phyloP scores from a whole-genome alignment of 2,113 vertebrate genomes.

The Alectura lathami region DNA sequence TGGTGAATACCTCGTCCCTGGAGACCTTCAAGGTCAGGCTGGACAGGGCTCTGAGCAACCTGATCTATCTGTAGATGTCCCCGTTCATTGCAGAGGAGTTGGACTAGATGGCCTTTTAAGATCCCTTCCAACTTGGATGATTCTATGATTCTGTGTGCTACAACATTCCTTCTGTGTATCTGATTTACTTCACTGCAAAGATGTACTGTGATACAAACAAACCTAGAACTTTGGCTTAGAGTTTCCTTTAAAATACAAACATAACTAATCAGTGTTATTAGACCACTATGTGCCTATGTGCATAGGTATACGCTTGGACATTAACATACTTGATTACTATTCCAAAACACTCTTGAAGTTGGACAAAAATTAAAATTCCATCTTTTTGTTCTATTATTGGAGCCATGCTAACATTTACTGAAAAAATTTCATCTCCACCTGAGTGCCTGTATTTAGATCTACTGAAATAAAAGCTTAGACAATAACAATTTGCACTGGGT shows the following conservation, averaged over 20 bases:
- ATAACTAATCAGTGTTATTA: accelerated
- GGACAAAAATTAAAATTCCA: neutral
- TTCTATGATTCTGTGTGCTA: no score
- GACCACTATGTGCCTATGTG: neutral
- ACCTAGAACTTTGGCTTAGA: neutral
- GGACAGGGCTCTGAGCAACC: no score
- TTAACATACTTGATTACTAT: neutral
- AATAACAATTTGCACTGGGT: neutral
- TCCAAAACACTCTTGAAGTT: neutral
- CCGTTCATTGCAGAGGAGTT: no score
- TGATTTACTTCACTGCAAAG: neutral
- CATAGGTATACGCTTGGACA: neutral
- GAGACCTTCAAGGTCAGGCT: no score
- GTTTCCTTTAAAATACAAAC: neutral
- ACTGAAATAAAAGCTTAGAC: neutral
- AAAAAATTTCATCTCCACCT: neutral
- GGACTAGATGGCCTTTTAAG: no score
- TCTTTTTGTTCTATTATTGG: neutral
- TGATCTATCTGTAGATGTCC: no score
- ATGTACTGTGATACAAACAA: accelerated
- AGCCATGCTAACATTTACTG: neutral
- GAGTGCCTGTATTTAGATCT: neutral
- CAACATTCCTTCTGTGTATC: neutral
- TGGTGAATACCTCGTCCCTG: no score
- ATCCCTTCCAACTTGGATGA: no score